These are phyloP conservation scores for Setophaga petechia DNA, from an alignment of 2,113 vertebrate species.

Conservation along the genomic window DNA sequence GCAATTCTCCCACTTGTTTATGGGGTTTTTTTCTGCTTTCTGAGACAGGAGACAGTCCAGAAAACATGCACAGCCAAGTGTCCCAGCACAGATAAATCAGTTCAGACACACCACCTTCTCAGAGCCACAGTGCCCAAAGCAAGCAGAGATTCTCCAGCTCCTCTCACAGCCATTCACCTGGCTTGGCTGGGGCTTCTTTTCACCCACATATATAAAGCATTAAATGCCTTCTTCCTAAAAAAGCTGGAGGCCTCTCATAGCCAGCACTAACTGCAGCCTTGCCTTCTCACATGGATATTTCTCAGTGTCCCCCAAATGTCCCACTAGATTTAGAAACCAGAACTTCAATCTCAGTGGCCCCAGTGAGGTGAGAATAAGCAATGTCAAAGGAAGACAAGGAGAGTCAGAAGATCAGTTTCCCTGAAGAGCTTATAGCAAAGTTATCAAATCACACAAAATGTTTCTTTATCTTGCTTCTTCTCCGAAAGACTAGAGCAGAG, in stretches of 20 bases:
- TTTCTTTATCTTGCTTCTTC: not conserved
- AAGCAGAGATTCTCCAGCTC: not conserved
- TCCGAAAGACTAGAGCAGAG: not conserved
- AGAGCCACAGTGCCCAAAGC: not conserved
- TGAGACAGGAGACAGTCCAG: not conserved
- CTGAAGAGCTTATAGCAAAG: not conserved
- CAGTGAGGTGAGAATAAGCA: not conserved
- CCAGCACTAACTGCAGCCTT: not conserved
- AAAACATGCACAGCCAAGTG: not conserved
- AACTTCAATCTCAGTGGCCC: not conserved
- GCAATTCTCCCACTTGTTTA: not conserved
- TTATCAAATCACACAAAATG: not conserved
- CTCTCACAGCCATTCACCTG: not conserved
- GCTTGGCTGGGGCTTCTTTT: not conserved
- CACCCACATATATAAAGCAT: not conserved
- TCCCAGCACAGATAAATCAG: not conserved
- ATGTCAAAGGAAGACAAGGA: not conserved
- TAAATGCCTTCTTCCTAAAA: not conserved
- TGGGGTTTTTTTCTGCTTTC: not conserved
- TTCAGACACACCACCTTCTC: not conserved
- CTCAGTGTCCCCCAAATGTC: not conserved
- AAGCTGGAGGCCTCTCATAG: not conserved
- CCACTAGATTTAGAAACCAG: not conserved
- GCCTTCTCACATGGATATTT: not conserved
- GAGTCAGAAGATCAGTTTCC: not conserved